Base-by-base conservation (phyloP, 2,797 vertebrate genomes). In the Crenuchus spilurus region DNA sequence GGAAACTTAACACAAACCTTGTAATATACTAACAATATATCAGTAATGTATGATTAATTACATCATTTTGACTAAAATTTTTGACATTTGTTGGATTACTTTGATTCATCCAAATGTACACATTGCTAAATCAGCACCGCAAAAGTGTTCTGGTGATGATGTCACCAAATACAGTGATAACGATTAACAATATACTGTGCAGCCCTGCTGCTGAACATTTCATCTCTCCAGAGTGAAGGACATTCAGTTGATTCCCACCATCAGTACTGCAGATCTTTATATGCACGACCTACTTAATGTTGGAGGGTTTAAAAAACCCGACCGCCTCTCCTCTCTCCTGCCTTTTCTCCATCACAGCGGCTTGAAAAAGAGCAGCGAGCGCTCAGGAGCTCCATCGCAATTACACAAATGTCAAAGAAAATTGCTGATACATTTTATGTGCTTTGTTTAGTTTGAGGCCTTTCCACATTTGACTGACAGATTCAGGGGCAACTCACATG, bases 381-480 rank as follows among this genome's bases (percentile, higher is more conserved):
- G 22, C 60, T 1, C 1, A 42, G 13, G 7, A n/a, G 37, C 60
- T 42, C 37, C 24, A 28, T 39, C 39, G 3, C 28, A 42, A 42
- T 62, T 62, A 62, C 26, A 24, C 22, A 62, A 62, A 62, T 62
- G 60, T 62, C 60, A 62, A 62, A 62, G 60, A 62, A 70, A 57
- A 57, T 42, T 37, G 13, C 46, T 10, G 14, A 37, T 8, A 18
- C 20, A 33, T 42, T 57, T 37, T 42, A 1, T 30, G 26, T 22
- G 3, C 44, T 24, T 30, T 62, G n/a, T 69, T 70, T 49, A 65
- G 52, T n/a, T 54, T 54, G 8, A 22, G 46, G 24, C 46, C 14
- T 30, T 30, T 30, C 20, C 20, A 65, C 62, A 57, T 16, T 0
- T 65, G 79, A 79, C 16, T 22, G 51, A 42, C 44, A 42, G 46